Evolutionary conservation across 2,888 invertebrate genomes (phyloP).

Genomic region (Nomada ferruginata): DNA sequence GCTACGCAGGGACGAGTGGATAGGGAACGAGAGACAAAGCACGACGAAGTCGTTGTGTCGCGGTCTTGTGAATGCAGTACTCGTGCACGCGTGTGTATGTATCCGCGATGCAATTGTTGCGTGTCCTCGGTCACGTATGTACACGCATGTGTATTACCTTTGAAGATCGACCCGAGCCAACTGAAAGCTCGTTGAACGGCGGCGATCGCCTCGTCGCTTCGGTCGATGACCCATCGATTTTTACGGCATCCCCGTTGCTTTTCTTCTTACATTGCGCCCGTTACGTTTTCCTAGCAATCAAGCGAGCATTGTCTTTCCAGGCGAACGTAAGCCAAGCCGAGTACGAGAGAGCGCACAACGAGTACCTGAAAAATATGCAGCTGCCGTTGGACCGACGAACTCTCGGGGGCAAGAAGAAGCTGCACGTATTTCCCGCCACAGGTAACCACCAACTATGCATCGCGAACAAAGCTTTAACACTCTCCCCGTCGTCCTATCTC

Average conservation of each 20-base stretch:
- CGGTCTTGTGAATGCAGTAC: too few species aligned
- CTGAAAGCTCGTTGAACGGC: slow-evolving; percentile 53
- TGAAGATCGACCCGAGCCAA: not conserved
- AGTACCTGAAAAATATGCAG: slow-evolving; percentile 85
- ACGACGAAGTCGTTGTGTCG: too few species aligned
- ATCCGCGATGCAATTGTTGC: too few species aligned
- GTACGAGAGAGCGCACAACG: slow-evolving; percentile 87
- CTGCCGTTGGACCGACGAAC: slow-evolving; percentile 67
- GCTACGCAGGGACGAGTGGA: slow-evolving; percentile 18
- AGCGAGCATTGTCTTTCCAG: slow-evolving; percentile 82
- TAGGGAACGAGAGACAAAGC: slow-evolving; percentile 8
- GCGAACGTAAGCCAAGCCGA: slow-evolving; percentile 88
- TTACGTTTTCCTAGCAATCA: too few species aligned
- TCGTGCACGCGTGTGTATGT: too few species aligned
- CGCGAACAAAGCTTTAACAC: too few species aligned
- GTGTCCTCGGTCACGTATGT: too few species aligned
- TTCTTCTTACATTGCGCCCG: slow-evolving; percentile 26
- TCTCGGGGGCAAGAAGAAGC: slow-evolving; percentile 73
- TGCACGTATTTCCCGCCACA: slow-evolving; percentile 80
- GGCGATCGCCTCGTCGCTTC: not conserved
- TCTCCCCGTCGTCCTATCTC: not conserved
- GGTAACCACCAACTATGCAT: slow-evolving; percentile 69
- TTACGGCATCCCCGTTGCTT: not conserved
- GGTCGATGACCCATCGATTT: not conserved
- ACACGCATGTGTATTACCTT: too few species aligned